Evolutionary conservation across 2,113 vertebrate genomes (phyloP).

Genomic region (Microtus oregoni): DNA sequence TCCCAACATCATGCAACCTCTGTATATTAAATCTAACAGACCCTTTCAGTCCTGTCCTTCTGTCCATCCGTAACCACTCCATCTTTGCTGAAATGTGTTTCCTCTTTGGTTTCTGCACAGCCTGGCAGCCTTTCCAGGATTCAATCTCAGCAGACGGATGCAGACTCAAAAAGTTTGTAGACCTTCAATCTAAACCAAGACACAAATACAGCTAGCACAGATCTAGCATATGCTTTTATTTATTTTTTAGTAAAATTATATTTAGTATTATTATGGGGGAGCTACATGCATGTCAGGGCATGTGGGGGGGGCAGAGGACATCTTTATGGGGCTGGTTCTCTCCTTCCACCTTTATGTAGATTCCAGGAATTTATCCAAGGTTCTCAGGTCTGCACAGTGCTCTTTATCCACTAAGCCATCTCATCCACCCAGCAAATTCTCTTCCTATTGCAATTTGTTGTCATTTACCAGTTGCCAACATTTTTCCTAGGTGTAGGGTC

Average conservation of each 20-base stretch:
- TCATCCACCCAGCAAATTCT: not conserved
- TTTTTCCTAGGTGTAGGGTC: not conserved
- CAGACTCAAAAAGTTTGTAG: not conserved
- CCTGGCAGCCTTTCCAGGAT: not conserved
- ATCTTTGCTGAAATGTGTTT: not conserved
- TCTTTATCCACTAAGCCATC: not conserved
- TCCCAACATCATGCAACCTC: not conserved
- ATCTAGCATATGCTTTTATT: not conserved
- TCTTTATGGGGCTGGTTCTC: not conserved
- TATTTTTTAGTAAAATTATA: not conserved
- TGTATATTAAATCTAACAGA: not conserved
- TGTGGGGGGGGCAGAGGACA: not conserved
- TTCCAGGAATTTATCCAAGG: not conserved
- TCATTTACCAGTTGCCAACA: not conserved
- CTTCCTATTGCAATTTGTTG: not conserved
- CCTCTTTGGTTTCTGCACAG: not conserved
- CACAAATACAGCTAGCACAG: not conserved
- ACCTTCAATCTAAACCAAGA: not conserved
- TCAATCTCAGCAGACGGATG: not conserved
- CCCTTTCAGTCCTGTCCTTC: not conserved
- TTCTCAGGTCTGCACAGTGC: not conserved
- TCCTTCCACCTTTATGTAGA: not conserved
- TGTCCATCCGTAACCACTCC: not conserved
- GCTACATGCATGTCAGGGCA: not conserved
- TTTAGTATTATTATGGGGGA: not conserved